Percentiles rank a stretch among this genome's conserved stretches.
Conservation (phyloP, 2,888 invertebrate species). For the Apamea crenata region DNA sequence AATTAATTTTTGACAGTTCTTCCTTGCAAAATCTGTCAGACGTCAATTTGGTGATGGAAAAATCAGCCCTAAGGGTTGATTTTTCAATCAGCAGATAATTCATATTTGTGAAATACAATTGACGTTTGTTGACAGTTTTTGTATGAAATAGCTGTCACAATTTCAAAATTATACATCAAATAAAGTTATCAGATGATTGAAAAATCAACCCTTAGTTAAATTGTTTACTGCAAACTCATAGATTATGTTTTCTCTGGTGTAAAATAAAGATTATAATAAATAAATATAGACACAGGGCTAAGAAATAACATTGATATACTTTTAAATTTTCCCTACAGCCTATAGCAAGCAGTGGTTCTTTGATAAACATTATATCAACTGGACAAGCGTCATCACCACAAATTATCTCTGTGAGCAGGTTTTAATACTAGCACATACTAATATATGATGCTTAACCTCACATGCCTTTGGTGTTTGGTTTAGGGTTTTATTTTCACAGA, state of each 20-base stretch:
- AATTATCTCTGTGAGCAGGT: conserved; percentile 86
- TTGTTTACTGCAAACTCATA: background rate
- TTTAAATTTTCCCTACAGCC: conserved; percentile 83
- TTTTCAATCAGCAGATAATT: too few species aligned
- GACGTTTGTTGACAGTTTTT: too few species aligned
- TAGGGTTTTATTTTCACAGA: conserved; percentile 62
- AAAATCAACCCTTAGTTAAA: background rate
- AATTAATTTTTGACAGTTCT: too few species aligned
- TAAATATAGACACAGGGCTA: background rate
- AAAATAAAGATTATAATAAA: background rate
- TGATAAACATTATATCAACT: conserved; percentile 89
- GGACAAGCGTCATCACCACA: conserved; percentile 88
- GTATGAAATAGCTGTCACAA: too few species aligned
- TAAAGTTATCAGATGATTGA: too few species aligned
- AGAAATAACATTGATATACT: conserved; percentile 45
- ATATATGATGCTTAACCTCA: conserved; percentile 65
- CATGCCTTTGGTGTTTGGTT: conserved; percentile 69
- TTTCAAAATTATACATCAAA: too few species aligned
- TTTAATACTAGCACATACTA: conserved; percentile 72
- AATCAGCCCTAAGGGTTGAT: too few species aligned
- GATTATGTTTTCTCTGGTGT: background rate
- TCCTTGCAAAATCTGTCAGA: too few species aligned
- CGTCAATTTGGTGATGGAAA: too few species aligned
- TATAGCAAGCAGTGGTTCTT: conserved; percentile 87
- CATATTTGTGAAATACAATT: too few species aligned